Evolutionary conservation across 2,113 vertebrate species (phyloP).

Genomic region (Ursus arctos): DNA sequence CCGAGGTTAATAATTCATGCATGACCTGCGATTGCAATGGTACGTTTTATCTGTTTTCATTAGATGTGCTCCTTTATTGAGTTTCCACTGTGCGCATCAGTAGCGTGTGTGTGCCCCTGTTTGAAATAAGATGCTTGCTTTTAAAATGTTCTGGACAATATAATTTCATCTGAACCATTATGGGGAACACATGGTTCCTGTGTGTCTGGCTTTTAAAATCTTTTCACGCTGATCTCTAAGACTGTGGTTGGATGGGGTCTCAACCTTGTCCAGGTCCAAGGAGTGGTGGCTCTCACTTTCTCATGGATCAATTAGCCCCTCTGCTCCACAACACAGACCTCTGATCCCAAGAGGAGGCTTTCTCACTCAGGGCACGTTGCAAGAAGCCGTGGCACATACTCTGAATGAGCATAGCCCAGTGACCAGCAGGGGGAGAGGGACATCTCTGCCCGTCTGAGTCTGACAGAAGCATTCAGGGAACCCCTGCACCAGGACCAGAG

Average conservation of each 20-base stretch:
- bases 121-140: slow-evolving; percentile 76
- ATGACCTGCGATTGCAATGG: slow-evolving; percentile 65
- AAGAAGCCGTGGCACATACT: not conserved
- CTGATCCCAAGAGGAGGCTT: not conserved
- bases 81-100: slow-evolving; percentile 71
- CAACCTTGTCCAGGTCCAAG: not conserved
- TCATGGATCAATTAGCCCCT: not conserved
- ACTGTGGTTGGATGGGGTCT: not conserved
- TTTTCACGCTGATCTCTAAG: slow-evolving; percentile 5
- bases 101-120: slow-evolving; percentile 64
- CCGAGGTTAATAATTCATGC: slow-evolving; percentile 81
- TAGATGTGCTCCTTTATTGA: slow-evolving; percentile 79
- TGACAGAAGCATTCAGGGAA: too few relatives aligned
- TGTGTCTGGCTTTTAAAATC: slow-evolving; percentile 50
- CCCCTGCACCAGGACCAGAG: fast-evolving
- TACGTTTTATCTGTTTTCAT: slow-evolving; percentile 77
- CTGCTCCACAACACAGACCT: not conserved
- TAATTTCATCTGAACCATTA: slow-evolving; percentile 77
- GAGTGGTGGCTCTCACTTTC: not conserved
- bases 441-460: not conserved
- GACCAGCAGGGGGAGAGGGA: not conserved
- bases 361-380: not conserved
- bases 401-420: not conserved
- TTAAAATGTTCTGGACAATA: slow-evolving; percentile 73
- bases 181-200: not conserved